phyloP scores from a whole-genome alignment of 2,888 invertebrate genomes.

The Parthenolecanium corni region DNA sequence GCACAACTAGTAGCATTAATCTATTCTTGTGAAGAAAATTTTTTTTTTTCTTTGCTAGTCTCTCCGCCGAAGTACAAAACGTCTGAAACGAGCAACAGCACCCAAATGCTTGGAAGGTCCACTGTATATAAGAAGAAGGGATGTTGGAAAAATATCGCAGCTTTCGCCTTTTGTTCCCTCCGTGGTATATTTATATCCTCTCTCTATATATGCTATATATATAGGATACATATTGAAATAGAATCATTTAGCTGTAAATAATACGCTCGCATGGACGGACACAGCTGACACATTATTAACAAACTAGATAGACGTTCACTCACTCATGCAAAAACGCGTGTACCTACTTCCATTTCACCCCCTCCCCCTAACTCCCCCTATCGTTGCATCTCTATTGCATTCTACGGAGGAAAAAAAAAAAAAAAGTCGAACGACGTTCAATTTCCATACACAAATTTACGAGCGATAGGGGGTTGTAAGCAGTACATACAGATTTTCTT shows the following conservation, averaged over 20 bases:
- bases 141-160: constrained; percentile 26
- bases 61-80: no score
- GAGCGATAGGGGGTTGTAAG: no score
- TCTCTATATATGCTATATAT: no score
- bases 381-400: no score
- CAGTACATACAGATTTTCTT: no score
- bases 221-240: constrained; percentile 44
- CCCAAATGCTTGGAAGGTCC: constrained; percentile 12
- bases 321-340: constrained; percentile 24
- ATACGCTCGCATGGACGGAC: constrained; percentile 43
- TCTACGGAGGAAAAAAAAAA: no score
- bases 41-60: no score
- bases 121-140: constrained; percentile 17
- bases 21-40: no score
- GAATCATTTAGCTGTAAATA: constrained; percentile 60
- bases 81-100: not conserved
- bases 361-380: not conserved
- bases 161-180: constrained; percentile 27
- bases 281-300: constrained; percentile 38
- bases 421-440: constrained; percentile 11
- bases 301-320: constrained; percentile 26
- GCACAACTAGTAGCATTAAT: no score
- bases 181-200: not conserved
- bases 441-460: constrained; percentile 3
- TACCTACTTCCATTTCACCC: constrained; percentile 3